A percentile compares a stretch with the other conserved stretches of the same genome.
Evolutionary conservation across 2,113 vertebrate genomes (phyloP).

Genomic region (Syngnathus typhle): DNA sequence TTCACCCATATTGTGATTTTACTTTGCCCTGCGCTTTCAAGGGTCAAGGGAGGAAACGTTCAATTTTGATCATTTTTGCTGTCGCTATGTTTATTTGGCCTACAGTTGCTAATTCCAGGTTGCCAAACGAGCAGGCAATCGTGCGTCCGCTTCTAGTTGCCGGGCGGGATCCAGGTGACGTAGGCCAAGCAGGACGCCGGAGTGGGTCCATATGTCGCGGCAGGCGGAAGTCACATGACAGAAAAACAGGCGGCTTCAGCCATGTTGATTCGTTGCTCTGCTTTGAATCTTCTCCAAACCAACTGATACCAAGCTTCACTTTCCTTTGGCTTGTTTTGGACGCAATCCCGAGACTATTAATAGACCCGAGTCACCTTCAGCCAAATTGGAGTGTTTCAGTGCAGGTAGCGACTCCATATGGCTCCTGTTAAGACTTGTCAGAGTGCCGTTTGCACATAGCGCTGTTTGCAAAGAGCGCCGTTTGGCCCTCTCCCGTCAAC

Average conservation of each 20-base stretch:
- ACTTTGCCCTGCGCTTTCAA: too few species aligned
- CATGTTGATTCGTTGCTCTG: not conserved
- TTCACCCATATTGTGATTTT: too few species aligned
- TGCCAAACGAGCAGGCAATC: slow-evolving; percentile 7
- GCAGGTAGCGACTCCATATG: slow-evolving; percentile 7
- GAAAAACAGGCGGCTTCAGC: slow-evolving; percentile 10
- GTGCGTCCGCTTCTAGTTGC: slow-evolving; percentile 29
- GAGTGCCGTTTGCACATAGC: not conserved
- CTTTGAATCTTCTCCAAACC: slow-evolving; percentile 1
- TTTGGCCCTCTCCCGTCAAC: not conserved
- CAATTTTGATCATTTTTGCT: too few species aligned
- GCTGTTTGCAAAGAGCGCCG: not conserved
- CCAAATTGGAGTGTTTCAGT: not conserved
- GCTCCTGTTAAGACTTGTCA: slow-evolving; percentile 5
- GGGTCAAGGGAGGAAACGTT: too few species aligned
- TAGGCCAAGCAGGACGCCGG: slow-evolving; percentile 37
- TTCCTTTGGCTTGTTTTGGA: slow-evolving; percentile 9
- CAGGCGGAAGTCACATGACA: slow-evolving; percentile 43
- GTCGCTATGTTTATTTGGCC: not conserved
- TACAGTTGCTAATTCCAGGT: not conserved
- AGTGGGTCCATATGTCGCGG: slow-evolving; percentile 56
- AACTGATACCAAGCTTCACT: slow-evolving; percentile 4
- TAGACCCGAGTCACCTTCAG: slow-evolving; percentile 27
- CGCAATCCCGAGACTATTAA: slow-evolving; percentile 12
- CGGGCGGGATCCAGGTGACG: slow-evolving; percentile 47